These are phyloP conservation scores for Bufotes viridis DNA, from an alignment of 2,797 vertebrate genomes.

Conservation along the genomic window DNA sequence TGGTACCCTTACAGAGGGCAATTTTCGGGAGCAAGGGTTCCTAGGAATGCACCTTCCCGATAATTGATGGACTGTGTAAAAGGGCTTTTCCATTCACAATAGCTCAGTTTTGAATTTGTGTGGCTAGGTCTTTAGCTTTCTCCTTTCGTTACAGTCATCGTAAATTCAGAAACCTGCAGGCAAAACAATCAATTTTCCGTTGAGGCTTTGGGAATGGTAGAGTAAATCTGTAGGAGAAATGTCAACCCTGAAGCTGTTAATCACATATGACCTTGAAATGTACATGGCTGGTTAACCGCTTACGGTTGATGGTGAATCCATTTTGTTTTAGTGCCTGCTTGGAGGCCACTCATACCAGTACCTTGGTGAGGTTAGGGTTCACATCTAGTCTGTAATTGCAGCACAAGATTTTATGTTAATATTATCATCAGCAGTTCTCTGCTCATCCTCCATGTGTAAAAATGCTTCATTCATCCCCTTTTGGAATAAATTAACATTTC, in stretches of 20 bases:
- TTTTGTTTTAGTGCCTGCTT: slow-evolving; percentile 4
- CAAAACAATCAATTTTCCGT: slow-evolving; percentile 3
- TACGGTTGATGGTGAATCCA: slow-evolving; percentile 18
- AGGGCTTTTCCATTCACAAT: neutral
- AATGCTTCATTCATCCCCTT: neutral
- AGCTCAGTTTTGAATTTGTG: neutral
- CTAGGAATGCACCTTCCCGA: no score
- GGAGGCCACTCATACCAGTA: slow-evolving; percentile 26
- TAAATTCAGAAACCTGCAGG: neutral
- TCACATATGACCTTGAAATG: slow-evolving; percentile 40
- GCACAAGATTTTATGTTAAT: slow-evolving; percentile 16
- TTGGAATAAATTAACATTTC: slow-evolving; percentile 29
- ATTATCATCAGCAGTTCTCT: slow-evolving; percentile 15
- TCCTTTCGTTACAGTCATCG: neutral
- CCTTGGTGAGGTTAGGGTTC: slow-evolving; percentile 18
- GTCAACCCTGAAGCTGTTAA: slow-evolving; percentile 20
- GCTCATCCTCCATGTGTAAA: slow-evolving; percentile 7
- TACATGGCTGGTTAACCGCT: slow-evolving; percentile 30
- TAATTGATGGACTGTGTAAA: neutral
- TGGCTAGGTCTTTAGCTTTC: neutral
- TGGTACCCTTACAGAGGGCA: no score
- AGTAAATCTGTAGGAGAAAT: slow-evolving; percentile 16
- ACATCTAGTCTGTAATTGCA: slow-evolving; percentile 1
- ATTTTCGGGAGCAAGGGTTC: no score
- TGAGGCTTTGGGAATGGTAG: neutral